phyloP scores from a whole-genome alignment of 1,140 invertebrate genomes.

The Lasioglossum baleicum region DNA sequence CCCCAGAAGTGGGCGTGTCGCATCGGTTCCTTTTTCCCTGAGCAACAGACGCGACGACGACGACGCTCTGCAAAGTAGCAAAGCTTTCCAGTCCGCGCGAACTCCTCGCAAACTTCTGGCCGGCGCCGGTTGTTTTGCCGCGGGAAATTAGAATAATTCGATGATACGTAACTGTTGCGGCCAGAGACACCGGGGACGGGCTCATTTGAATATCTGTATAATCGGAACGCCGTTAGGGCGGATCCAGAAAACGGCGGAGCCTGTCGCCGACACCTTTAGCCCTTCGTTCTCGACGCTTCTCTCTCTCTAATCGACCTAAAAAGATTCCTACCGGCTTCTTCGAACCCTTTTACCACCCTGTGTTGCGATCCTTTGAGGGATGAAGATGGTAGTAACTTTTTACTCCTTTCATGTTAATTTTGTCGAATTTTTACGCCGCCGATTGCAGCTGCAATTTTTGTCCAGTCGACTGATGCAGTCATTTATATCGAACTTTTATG shows the following conservation, averaged over 20 bases:
- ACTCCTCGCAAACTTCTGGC: constrained; percentile 48
- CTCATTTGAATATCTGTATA: constrained; percentile 79
- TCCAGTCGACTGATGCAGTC: too few relatives aligned
- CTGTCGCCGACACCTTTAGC: constrained; percentile 69
- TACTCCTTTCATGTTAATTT: not conserved
- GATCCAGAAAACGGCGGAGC: constrained; percentile 73
- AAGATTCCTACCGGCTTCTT: constrained; percentile 60
- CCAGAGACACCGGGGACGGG: constrained; percentile 69
- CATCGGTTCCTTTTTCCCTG: constrained; percentile 56
- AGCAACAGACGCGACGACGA: not conserved
- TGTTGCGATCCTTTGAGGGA: not conserved
- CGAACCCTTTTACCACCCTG: not conserved
- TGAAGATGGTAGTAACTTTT: not conserved
- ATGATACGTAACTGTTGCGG: constrained; percentile 80
- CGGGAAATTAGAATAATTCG: constrained; percentile 79
- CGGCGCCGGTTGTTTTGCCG: constrained; percentile 69
- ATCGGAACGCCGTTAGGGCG: constrained; percentile 78
- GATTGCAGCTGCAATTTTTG: too few relatives aligned
- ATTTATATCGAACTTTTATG: too few relatives aligned
- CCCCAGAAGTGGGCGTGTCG: constrained; percentile 52
- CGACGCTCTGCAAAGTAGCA: not conserved
- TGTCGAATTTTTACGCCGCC: too few relatives aligned
- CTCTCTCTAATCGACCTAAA: constrained; percentile 69
- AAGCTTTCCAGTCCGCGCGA: constrained; percentile 28
- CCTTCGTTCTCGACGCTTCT: constrained; percentile 36